Evolutionary conservation across 2,113 vertebrate genomes (phyloP).

Genomic region (Rattus rattus): DNA sequence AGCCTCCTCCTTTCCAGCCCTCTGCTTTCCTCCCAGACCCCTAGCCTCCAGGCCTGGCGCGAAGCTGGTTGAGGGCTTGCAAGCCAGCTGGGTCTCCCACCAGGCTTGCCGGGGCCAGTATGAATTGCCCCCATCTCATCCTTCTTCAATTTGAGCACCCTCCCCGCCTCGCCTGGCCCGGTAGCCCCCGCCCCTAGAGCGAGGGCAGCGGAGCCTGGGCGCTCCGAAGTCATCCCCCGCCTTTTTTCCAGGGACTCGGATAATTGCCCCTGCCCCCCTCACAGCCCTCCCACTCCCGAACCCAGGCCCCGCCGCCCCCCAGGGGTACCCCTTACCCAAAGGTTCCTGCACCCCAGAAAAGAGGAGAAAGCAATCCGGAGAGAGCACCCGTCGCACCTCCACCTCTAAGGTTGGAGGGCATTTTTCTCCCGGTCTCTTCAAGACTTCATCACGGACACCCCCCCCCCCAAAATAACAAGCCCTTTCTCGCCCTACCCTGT

Average conservation of each 20-base stretch:
- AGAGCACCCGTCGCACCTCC: constrained; percentile 72
- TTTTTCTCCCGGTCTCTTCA: constrained; percentile 72
- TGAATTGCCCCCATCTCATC: constrained; percentile 74
- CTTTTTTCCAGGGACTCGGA: constrained; percentile 81
- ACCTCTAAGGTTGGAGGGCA: constrained; percentile 68
- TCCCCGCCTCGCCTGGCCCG: constrained; percentile 58
- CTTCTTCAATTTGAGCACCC: constrained; percentile 73
- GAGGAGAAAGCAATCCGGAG: constrained; percentile 62
- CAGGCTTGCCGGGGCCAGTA: constrained; percentile 51
- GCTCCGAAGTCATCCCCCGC: constrained; percentile 81
- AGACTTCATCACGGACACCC: constrained; percentile 73
- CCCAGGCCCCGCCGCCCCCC: constrained; percentile 79
- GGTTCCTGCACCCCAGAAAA: constrained; percentile 67
- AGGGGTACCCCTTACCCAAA: constrained; percentile 77
- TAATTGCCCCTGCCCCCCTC: constrained; percentile 82
- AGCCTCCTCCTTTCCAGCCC: constrained; percentile 75
- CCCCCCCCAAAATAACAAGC: constrained; percentile 38
- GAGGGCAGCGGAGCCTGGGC: constrained; percentile 77
- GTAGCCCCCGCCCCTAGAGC: constrained; percentile 73
- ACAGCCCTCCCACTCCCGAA: constrained; percentile 80
- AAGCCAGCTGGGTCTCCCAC: constrained; percentile 56
- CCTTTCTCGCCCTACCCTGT: constrained; percentile 73
- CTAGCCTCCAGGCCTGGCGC: constrained; percentile 79
- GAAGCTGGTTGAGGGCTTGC: constrained; percentile 72
- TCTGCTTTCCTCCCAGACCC: constrained; percentile 74